Evolutionary conservation across 2,113 vertebrate species (phyloP), one percentile per base, ranked within the genome.

Genomic region (Pteropus alecto): DNA sequence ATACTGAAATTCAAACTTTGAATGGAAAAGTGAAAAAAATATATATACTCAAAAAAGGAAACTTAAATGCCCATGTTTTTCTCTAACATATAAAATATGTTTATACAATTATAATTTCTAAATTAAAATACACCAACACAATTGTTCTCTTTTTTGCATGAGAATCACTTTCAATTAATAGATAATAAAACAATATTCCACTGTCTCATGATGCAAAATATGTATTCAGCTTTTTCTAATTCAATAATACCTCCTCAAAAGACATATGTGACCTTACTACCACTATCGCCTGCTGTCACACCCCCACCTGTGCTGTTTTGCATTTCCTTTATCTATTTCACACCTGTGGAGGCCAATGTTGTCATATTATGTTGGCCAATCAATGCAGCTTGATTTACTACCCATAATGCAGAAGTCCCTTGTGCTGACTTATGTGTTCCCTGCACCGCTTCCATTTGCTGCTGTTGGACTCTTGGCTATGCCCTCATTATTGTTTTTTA

Each of bases 251-350:
- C 15, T 11, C 6, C 19, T 70, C 21, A 68, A 83, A 18, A 67
- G 48, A 78, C 22, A 0, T 7, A 1, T 5, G 12, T 51, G 5
- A 70, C 1, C 22, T 65, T 21, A 13, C 15, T 14, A 41, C 24
- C n/a, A 0, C 9, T 35, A 28, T 43, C 0, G 9, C 1, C n/a
- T 73, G 7, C 11, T 7, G 6, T 1, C 19, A 51, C 16, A 7
- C 10, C 4, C 18, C 21, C 2, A 73, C 5, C 1, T 43, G 22
- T 33, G 9, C n/a, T n/a, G 11, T 5, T 81, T 85, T 81, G 9
- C 11, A 2, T 68, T 81, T 73, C 3, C n/a, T 91, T 81, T 7
- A 5, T 71, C 0, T 19, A 5, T 48, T 63, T 54, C 10, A 22
- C 33, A 38, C 30, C 21, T 78, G 1, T 48, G 4, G 21, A 56